Percentiles rank a stretch among this genome's conserved stretches.
phyloP scores from a whole-genome alignment of 2,113 vertebrate species.

The Spheniscus mendiculus region DNA sequence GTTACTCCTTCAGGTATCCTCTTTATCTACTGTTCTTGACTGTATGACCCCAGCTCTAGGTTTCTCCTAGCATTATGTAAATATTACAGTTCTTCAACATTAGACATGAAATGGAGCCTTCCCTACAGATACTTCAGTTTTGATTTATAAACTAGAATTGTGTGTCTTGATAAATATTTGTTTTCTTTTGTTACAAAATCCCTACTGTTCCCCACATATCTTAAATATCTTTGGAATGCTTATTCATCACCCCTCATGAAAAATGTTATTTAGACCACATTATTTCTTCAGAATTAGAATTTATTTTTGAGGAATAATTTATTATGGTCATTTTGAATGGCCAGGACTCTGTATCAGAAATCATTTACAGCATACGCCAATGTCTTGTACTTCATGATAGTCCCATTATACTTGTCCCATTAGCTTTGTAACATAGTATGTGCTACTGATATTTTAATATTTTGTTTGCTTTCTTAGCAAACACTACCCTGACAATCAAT shows the following conservation, averaged over 20 bases:
- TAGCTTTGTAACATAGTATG: not conserved
- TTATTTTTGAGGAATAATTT: not conserved
- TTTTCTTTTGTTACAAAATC: not conserved
- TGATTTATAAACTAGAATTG: not conserved
- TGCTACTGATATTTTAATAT: not conserved
- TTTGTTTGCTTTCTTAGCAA: not conserved
- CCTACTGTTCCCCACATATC: not conserved
- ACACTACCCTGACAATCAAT: not conserved
- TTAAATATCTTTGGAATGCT: not conserved
- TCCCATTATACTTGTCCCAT: not conserved
- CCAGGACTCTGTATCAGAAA: not conserved
- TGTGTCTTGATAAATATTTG: not conserved
- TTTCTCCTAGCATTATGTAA: conserved; percentile 51
- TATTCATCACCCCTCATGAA: not conserved
- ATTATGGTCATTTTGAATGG: not conserved
- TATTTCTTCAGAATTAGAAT: not conserved
- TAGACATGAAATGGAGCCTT: not conserved
- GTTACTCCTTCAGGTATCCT: conserved; percentile 2
- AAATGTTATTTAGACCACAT: not conserved
- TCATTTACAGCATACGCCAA: not conserved
- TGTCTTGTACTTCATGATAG: not conserved
- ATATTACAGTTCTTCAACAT: conserved; percentile 20
- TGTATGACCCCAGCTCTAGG: conserved; percentile 4
- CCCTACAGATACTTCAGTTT: not conserved
- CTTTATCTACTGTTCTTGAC: conserved; percentile 39